phyloP scores from a whole-genome alignment of 2,113 vertebrate species.

The Thermophis baileyi region DNA sequence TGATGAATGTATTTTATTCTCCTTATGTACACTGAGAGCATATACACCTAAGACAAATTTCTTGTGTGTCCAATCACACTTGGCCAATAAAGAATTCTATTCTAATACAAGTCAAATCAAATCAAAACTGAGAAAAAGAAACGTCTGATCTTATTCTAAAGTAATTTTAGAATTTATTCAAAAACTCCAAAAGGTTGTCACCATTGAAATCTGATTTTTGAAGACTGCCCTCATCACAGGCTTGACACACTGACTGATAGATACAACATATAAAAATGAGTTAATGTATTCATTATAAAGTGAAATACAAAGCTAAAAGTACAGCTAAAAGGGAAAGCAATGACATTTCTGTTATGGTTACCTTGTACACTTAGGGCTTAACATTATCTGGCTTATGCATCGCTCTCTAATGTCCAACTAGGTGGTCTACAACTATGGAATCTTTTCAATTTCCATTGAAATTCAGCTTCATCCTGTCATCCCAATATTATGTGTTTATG shows the following conservation, averaged over 20 bases:
- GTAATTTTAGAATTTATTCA: neutral
- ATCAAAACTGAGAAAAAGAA: neutral
- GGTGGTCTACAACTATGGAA: neutral
- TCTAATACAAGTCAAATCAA: neutral
- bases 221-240: neutral
- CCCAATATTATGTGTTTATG: neutral
- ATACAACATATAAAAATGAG: neutral
- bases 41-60: too few relatives aligned
- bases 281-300: neutral
- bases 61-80: too few relatives aligned
- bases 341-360: neutral
- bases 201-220: neutral
- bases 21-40: too few relatives aligned
- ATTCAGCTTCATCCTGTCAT: neutral
- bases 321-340: neutral
- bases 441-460: neutral
- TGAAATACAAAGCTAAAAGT: neutral
- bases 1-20: too few relatives aligned
- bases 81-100: too few relatives aligned
- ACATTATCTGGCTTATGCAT: neutral
- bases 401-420: neutral
- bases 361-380: neutral
- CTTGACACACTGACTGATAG: neutral
- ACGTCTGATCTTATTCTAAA: neutral
- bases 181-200: neutral